These are phyloP conservation scores for Cheilinus undulatus DNA, from an alignment of 2,113 vertebrate species.

Conservation along the genomic window DNA sequence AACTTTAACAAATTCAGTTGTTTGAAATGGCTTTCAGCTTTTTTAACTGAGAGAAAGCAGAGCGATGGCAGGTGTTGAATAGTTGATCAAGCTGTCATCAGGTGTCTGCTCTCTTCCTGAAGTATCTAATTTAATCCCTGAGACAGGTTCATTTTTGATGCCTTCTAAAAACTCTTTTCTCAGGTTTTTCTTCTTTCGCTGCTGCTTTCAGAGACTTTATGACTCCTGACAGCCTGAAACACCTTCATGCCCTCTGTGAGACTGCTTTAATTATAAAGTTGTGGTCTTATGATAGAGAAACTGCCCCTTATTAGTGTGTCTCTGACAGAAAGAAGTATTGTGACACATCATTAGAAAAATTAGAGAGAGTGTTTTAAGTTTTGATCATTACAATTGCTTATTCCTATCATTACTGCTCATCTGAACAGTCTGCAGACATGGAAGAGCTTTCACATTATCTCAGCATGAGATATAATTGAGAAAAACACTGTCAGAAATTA, in stretches of 20 bases:
- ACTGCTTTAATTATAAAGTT: constrained; percentile 29
- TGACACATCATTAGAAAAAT: constrained; percentile 20
- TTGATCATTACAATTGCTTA: constrained; percentile 12
- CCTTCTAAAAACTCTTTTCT: constrained; percentile 16
- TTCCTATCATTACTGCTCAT: constrained; percentile 21
- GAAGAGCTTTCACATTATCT: constrained; percentile 29
- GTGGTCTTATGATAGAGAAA: constrained; percentile 5
- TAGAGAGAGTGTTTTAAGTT: not conserved
- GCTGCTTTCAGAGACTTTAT: constrained; percentile 18
- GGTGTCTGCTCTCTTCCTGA: constrained; percentile 4
- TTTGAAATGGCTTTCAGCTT: not conserved
- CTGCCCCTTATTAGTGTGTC: constrained; percentile 4
- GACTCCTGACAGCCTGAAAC: constrained; percentile 2
- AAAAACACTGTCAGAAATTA: not conserved
- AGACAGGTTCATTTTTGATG: constrained; percentile 15
- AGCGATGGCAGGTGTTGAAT: not conserved
- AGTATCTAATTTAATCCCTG: constrained; percentile 45
- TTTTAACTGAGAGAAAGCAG: constrained; percentile 1
- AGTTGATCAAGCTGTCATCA: not conserved
- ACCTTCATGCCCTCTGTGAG: constrained; percentile 2
- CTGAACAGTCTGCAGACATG: constrained; percentile 26
- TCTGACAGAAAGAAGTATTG: not conserved
- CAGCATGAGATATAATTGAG: not conserved
- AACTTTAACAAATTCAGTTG: not conserved
- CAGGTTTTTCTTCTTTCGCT: constrained; percentile 10